Base-by-base conservation (phyloP, 23 tunicate genomes). In the Diplosoma virens region DNA sequence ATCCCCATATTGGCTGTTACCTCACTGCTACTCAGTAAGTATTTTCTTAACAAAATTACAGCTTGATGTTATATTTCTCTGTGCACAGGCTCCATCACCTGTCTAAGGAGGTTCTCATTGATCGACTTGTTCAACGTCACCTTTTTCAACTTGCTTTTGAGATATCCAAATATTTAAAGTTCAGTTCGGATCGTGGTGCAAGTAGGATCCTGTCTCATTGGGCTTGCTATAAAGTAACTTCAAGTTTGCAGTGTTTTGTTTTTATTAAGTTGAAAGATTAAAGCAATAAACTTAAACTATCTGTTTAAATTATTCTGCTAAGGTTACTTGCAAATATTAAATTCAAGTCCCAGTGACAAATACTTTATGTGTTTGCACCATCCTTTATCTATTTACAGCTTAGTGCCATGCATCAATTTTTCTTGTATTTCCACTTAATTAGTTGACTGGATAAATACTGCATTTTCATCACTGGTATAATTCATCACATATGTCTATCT, bases 181-280 rank as follows among this genome's bases (percentile, higher is more conserved):
- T 92, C 1, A 87, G 87, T 7, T 75, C 76, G 21, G 83, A 92
- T 1, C 77, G 50, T 25, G 97, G 97, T 5, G 88, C 97, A 25
- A 85, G 92, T 48, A 67, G 97, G 23, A 79, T 92, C 14, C 70
- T 92, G 65, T 80, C 97, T 21, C 93, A 92, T 64, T 92, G 97
- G 97, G 97, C 97, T 46, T 92, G 97, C 56, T 85, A 85, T 70
- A 92, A 92, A 66, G 97, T 90, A 30, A 55, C 25, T 5, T 55
- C 9, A 41, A 41, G 14, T 41, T 9, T n/a, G n/a, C n/a, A n/a
- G n/a, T n/a, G n/a, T n/a, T n/a, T n/a, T n/a, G n/a, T n/a, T n/a
- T n/a, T n/a, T n/a, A n/a, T n/a, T 41, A 41, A 41, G 14, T 41
- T 14, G 14, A 41, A 41, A 41, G 50, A 7, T 41, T 7, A 41